Base-by-base conservation (phyloP, 2,113 vertebrate genomes). In the Prionailurus bengalensis region DNA sequence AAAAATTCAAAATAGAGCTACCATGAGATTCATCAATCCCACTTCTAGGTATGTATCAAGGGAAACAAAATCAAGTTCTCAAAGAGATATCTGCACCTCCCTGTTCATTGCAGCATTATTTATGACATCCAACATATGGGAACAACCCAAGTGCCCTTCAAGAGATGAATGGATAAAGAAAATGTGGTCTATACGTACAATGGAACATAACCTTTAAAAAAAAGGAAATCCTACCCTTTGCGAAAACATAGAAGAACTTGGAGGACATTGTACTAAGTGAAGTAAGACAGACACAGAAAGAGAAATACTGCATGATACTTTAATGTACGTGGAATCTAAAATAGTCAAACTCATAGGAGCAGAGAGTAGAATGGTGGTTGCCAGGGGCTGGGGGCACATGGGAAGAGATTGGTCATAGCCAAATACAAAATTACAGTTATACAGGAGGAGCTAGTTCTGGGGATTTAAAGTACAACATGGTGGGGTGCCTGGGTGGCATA, bases 401-500 rank as follows among this genome's bases (percentile, higher is more conserved):
- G n/a, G 61, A 48, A 68, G 42, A 53, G 29, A 23, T 13, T 25
- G 8, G 53, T 6, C 11, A 39, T 3, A 19, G 53, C 19, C n/a
- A 36, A 33, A 48, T 36, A 39, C 19, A 13, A 23, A 4, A 9
- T 31, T 58, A 31, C 53, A 0, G 14, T 39, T 61, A 39, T 1
- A 5, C 31, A 21, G 1, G 74, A 51, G 4, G 53, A 61, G 14
- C 13, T 19, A 8, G 16, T 31, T 63, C 31, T 12, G 85, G 25
- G 39, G 25, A 12, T 10, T 9, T 17, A 8, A 17, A 1, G 31
- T 14, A 3, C 48, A 15, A 15, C 29, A 0, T 4, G n/a, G 31
- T 17, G 63, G 21, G 58, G 58, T 9, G 8, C 58, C 58, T 61
- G 58, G 7, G 55, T 23, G 58, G 58, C 58, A 21, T 21, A 61